A percentile compares a stretch with the other conserved stretches of the same genome.
Evolutionary conservation across 2,888 invertebrate species (phyloP).

Genomic region (Nephrotoma appendiculata): DNA sequence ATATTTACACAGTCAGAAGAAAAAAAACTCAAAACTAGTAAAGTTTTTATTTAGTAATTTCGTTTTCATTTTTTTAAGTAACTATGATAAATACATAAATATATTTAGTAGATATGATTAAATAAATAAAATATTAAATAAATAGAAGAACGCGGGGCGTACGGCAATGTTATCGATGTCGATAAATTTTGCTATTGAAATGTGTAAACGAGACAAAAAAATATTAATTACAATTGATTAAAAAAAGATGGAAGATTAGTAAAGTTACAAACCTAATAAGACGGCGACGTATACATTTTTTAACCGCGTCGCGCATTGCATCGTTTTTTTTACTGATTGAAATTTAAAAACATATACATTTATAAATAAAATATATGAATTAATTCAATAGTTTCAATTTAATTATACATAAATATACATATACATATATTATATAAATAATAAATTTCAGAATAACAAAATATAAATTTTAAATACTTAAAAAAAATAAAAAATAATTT

Average conservation of each 20-base stretch:
- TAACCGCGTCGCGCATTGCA: neutral
- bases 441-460: neutral
- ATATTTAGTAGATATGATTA: neutral
- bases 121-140: neutral
- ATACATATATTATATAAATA: neutral
- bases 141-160: neutral
- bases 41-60: neutral
- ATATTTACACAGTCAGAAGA: neutral
- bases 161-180: neutral
- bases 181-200: neutral
- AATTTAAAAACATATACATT: neutral
- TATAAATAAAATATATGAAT: neutral
- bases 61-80: neutral
- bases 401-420: neutral
- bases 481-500: neutral
- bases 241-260: too few relatives aligned
- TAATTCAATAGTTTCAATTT: neutral
- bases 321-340: neutral
- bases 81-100: neutral
- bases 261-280: too few relatives aligned
- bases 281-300: too few relatives aligned
- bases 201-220: too few relatives aligned
- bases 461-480: neutral
- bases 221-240: too few relatives aligned
- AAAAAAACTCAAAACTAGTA: neutral